A percentile compares a stretch with the other conserved stretches of the same genome.
phyloP scores from a whole-genome alignment of 2,797 vertebrate species.

The Trachurus trachurus region DNA sequence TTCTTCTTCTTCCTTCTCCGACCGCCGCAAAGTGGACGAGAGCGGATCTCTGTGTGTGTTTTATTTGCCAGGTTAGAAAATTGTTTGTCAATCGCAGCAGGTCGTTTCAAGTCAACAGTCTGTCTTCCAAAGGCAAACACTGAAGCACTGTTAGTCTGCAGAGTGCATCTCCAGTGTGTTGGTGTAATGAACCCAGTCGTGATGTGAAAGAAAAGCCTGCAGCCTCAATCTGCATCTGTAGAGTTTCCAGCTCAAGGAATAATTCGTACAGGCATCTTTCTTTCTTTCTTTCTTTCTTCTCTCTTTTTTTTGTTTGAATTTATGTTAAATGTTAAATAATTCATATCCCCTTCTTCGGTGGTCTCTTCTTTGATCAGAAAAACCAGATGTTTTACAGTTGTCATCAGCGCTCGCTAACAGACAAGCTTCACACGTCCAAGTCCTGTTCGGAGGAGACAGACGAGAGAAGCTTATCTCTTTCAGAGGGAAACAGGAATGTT shows the following conservation, averaged over 20 bases:
- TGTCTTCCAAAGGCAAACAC: not conserved
- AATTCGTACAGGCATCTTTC: not conserved
- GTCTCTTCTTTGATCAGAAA: conserved; percentile 4
- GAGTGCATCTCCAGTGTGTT: not conserved
- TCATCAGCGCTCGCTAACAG: not conserved
- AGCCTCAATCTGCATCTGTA: not conserved
- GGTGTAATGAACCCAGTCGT: not conserved
- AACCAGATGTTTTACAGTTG: not conserved
- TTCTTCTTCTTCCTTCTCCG: conserved; percentile 30
- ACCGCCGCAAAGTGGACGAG: conserved; percentile 27
- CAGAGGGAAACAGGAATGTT: conserved; percentile 43
- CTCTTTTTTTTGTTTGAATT: not conserved
- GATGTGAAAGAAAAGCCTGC: not conserved
- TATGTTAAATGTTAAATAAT: not conserved
- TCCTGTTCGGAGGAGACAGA: not conserved
- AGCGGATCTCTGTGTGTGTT: not conserved
- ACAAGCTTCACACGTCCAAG: conserved; percentile 1
- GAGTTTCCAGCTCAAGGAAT: not conserved
- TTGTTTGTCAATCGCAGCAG: conserved; percentile 29
- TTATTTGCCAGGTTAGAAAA: conserved; percentile 23
- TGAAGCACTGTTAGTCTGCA: not conserved
- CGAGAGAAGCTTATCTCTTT: conserved; percentile 21
- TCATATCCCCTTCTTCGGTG: not conserved
- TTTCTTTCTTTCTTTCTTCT: not conserved
- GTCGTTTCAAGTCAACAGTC: conserved; percentile 5